phyloP scores from a whole-genome alignment of 2,797 vertebrate genomes.

The Ataeniobius toweri region DNA sequence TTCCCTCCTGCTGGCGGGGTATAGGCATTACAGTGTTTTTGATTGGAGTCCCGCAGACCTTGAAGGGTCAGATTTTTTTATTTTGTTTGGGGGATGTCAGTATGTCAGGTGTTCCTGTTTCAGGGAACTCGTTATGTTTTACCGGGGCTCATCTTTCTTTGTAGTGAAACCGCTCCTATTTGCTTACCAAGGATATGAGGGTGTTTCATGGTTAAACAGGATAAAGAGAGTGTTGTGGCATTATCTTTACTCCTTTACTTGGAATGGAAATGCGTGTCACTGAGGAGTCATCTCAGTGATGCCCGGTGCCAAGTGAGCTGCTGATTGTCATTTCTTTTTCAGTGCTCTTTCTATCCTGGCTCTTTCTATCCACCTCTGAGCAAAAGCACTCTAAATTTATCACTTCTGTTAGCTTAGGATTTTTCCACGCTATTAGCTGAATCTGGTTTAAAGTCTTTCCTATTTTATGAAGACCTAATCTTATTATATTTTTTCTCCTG shows the following conservation, averaged over 20 bases:
- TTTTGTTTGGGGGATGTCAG: not conserved
- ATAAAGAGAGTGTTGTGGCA: conserved; percentile 48
- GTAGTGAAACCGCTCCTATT: conserved; percentile 26
- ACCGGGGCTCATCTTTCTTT: conserved; percentile 7
- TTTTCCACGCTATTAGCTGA: not conserved
- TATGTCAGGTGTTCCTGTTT: conserved; percentile 18
- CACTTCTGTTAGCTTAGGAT: not conserved
- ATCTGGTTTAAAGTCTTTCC: not conserved
- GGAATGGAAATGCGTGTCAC: conserved; percentile 18
- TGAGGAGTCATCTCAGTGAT: conserved; percentile 35
- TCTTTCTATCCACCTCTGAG: not conserved
- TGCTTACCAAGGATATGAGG: conserved; percentile 38
- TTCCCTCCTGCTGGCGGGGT: not conserved
- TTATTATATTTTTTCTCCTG: conserved; percentile 4
- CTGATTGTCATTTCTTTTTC: conserved; percentile 43
- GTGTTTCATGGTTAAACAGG: conserved; percentile 57
- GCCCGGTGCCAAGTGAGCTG: conserved; percentile 25
- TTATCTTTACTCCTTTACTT: conserved; percentile 43
- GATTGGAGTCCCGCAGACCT: not conserved
- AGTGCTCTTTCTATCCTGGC: conserved; percentile 26
- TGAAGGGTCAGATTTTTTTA: not conserved
- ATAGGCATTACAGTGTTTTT: not conserved
- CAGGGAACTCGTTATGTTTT: conserved; percentile 19
- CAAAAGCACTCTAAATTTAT: not conserved
- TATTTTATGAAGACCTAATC: not conserved